Evolutionary conservation across 2,797 vertebrate species (phyloP).

Genomic region (Nyctibius grandis): DNA sequence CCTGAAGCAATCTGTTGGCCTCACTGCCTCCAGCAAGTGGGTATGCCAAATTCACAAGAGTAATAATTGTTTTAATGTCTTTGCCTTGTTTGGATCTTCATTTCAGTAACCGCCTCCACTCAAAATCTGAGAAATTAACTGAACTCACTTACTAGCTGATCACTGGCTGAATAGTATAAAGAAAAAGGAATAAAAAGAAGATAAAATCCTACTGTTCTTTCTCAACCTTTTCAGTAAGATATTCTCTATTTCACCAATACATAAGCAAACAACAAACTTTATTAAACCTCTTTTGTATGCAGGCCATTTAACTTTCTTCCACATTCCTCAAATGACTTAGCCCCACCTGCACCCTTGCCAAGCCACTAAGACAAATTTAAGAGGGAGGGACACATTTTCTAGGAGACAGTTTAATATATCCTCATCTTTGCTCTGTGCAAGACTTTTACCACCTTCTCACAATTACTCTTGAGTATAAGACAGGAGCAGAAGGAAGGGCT

Average conservation of each 20-base stretch:
- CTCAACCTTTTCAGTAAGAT: not conserved
- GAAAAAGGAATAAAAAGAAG: not conserved
- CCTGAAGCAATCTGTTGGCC: slow-evolving; percentile 30
- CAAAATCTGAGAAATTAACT: not conserved
- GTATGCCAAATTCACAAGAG: not conserved
- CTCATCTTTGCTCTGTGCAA: not conserved
- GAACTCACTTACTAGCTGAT: not conserved
- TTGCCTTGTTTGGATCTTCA: not conserved
- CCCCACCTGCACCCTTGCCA: not conserved
- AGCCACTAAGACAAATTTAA: not conserved
- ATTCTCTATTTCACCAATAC: not conserved
- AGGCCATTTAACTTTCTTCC: not conserved
- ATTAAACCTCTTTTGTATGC: not conserved
- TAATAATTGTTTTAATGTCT: not conserved
- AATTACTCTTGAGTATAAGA: not conserved
- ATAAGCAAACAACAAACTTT: not conserved
- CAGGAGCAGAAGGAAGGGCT: not conserved
- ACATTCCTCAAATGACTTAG: not conserved
- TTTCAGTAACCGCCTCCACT: not conserved
- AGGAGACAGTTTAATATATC: not conserved
- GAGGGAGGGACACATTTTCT: not conserved
- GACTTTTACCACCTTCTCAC: not conserved
- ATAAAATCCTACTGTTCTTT: not conserved
- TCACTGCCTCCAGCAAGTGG: not conserved
- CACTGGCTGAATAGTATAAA: not conserved